Evolutionary conservation across 2,888 invertebrate genomes (phyloP).

Genomic region (Eremobia ochroleuca): DNA sequence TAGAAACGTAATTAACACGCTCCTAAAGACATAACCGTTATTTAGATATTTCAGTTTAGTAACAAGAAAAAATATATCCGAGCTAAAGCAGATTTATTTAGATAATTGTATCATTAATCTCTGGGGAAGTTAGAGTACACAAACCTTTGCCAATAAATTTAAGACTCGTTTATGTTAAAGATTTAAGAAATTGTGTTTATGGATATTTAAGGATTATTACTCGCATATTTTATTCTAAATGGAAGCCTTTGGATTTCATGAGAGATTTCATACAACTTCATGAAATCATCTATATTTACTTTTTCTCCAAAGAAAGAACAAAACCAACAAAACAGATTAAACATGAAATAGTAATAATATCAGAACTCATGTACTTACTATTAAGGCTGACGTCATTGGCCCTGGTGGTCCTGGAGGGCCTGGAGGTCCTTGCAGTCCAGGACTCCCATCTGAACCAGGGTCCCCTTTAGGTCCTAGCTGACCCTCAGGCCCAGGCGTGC

Average conservation of each 20-base stretch:
- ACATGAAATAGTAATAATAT: neutral
- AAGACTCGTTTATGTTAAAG: neutral
- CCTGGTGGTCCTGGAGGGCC: slow-evolving; percentile 93
- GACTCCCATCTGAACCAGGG: slow-evolving; percentile 93
- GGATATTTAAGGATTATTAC: too few relatives aligned
- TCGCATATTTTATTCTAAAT: neutral
- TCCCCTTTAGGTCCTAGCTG: slow-evolving; percentile 95
- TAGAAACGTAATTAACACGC: slow-evolving; percentile 15
- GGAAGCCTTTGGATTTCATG: neutral
- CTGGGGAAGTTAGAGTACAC: neutral
- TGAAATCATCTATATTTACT: neutral
- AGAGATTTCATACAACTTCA: neutral
- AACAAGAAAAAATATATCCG: slow-evolving; percentile 6
- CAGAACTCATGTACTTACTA: slow-evolving; percentile 72
- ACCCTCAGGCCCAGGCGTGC: slow-evolving; percentile 93
- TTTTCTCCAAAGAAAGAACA: neutral
- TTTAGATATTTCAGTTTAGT: neutral
- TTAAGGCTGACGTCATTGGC: slow-evolving; percentile 74
- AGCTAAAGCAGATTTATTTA: slow-evolving; percentile 25
- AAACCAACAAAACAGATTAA: neutral
- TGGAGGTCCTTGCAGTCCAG: slow-evolving; percentile 93
- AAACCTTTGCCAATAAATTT: slow-evolving; percentile 18
- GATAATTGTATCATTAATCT: slow-evolving; percentile 45
- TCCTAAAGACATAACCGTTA: neutral
- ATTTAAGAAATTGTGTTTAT: neutral